Evolutionary conservation across 92 coral and sea anemone genomes (phyloP).

Genomic region (Plumapathes pennacea): DNA sequence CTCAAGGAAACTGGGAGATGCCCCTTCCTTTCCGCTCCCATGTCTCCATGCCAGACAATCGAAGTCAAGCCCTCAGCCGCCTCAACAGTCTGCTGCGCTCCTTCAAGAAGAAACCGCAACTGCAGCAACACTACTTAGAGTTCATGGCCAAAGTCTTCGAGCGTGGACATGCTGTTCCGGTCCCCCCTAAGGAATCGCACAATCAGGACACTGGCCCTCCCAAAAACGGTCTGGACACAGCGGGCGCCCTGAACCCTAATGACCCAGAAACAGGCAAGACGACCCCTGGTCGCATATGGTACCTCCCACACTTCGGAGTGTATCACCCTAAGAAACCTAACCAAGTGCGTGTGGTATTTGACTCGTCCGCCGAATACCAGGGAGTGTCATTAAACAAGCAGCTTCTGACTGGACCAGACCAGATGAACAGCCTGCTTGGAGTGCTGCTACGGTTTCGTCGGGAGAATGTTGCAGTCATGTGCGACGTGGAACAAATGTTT

Average conservation of each 20-base stretch:
- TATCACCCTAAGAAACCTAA: slow-evolving; percentile 9
- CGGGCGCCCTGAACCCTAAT: too few relatives aligned
- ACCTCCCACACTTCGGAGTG: slow-evolving; percentile 16
- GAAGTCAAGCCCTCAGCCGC: slow-evolving; percentile 1
- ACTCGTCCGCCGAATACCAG: slow-evolving; percentile 6
- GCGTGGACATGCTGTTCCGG: slow-evolving; percentile 21
- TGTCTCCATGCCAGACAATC: slow-evolving; percentile 16
- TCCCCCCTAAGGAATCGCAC: slow-evolving; percentile 4
- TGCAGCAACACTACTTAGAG: slow-evolving; percentile 25
- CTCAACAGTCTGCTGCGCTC: slow-evolving; percentile 5
- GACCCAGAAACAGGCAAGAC: too few relatives aligned
- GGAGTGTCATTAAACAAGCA: slow-evolving; percentile 3
- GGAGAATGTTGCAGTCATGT: slow-evolving; percentile 1
- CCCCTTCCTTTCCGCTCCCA: slow-evolving; percentile 37
- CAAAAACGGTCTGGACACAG: too few relatives aligned
- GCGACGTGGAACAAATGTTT: slow-evolving; percentile 23
- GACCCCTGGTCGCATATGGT: slow-evolving; percentile 10
- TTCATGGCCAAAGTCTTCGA: slow-evolving; percentile 25
- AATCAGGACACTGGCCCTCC: too few relatives aligned
- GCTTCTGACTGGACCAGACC: slow-evolving; percentile 15
- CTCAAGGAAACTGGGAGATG: slow-evolving; percentile 36
- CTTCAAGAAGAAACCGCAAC: slow-evolving; percentile 10
- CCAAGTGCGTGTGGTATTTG: slow-evolving; percentile 8
- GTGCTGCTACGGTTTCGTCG: slow-evolving; percentile 4
- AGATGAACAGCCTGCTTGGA: slow-evolving; percentile 3